Evolutionary conservation across 2,797 vertebrate genomes (phyloP), one percentile per base, ranked within the genome.

Genomic region (Leptoclinus maculatus): DNA sequence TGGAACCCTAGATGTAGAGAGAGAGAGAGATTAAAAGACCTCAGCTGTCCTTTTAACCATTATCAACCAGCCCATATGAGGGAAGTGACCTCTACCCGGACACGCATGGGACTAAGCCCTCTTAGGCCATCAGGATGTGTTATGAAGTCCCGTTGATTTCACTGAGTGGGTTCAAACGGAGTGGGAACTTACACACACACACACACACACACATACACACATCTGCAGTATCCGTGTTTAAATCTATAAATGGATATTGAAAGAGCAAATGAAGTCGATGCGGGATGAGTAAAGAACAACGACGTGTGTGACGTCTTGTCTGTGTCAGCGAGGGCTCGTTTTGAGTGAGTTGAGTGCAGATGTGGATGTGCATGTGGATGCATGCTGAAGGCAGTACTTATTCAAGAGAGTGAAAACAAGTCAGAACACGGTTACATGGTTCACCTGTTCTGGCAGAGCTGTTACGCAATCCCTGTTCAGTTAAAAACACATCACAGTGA

Each of bases 341-440:
- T 45, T 66, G 69, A 71, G 68, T 51, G 66, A 51, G 76, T 8
- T 36, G 45, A 68, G 66, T 43, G 57, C 45, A 69, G 36, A 47
- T 49, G 51, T 65, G 75, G 53, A 29, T 5, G 69, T 68, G 56
- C 11, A 3, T 47, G 88, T 77, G 75, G 17, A 60, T 60, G 57
- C 76, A 66, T 32, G 90, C 87, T 86, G 34, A 78, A 76, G 91
- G 89, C 87, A 49, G 82, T n/a, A 66, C 71, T 91, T 85, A 82
- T 69, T 85, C 88, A 85, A 80, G 83, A 84, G 82, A 69, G 83
- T 72, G 66, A 85, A 88, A 90, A 92, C 91, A 89, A 91, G 93
- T 88, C 79, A 76, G 82, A 87, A 83, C 93, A 86, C 3, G 74
- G 83, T 85, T 83, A 64, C 78, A 85, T 75, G 89, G 89, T 90